Base-by-base conservation (phyloP, 92 coral and sea anemone species). In the Blastomussa wellsi region DNA sequence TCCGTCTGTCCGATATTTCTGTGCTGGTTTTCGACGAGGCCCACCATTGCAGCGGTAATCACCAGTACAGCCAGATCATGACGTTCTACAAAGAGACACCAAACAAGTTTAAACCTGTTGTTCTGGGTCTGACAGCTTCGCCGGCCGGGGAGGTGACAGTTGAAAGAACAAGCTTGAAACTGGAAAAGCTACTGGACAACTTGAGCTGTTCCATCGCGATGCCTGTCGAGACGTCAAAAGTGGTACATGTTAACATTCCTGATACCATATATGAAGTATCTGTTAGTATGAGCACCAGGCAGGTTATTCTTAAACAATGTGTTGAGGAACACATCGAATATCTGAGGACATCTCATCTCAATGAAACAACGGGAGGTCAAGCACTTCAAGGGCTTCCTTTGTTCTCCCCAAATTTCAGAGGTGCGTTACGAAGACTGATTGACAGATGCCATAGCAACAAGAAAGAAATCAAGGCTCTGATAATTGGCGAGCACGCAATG, bases 21-120 rank as follows among this genome's bases (percentile, higher is more conserved):
- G 80, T 94, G 1, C 67, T 97, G n/a, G 97, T 97, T 37, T 80
- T 97, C 75, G 99, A 97, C 52, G 99, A 97, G 79, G 99, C 97
- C 2, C 99, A 97, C 64, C 93, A 88, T 72, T 97, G 98, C 84
- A 76, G 53, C 20, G 97, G 98, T 0, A 90, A 90, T 62, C 99
- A 97, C 49, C 98, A 91, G 22, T 97, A 92, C 81, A 90, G 88
- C 67, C 78, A 91, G 82, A 97, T 97, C 49, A 97, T 94, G 98
- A 80, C 75, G 24, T 67, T 80, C 79, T 92, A 90, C 69, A 85
- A 83, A 48, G 67, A 74, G 12, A 84, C 86, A 8, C 59, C 64
- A 55, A 78, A 90, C 76, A 81, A 84, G 79, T 90, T 67, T 51
- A 97, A 94, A 83, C 99, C 99, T 72, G 42, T 97, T 68, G 88